Conservation (phyloP, 1,140 invertebrate species). For the Saxidomus purpurata region DNA sequence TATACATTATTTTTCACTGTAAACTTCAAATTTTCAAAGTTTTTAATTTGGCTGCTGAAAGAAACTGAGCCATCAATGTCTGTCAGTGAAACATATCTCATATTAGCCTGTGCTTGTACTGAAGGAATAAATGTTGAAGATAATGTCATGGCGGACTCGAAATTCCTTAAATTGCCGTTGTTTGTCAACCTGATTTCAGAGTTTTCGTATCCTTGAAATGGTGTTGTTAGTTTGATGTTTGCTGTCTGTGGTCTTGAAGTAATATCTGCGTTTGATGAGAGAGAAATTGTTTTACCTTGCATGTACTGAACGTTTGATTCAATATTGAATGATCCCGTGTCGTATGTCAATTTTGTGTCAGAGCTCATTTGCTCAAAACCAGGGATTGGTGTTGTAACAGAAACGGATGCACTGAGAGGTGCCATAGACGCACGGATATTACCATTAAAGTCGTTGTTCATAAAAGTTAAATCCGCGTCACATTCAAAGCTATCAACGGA, state of each 20-base stretch:
- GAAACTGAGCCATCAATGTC: conserved; percentile 23
- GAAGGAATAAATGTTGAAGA: background rate
- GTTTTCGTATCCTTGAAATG: conserved; percentile 32
- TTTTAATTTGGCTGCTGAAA: conserved; percentile 22
- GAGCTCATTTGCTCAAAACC: conserved; percentile 27
- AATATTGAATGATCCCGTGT: background rate
- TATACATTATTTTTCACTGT: background rate
- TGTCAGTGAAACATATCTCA: conserved; percentile 6
- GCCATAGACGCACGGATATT: background rate
- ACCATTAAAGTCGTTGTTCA: conserved; percentile 41
- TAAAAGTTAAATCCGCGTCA: conserved; percentile 20
- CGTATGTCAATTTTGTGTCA: conserved; percentile 6
- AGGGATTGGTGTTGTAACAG: conserved; percentile 9
- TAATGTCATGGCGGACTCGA: background rate
- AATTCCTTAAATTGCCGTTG: conserved; percentile 10
- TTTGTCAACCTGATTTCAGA: background rate
- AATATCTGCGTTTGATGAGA: background rate
- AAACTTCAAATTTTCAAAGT: conserved; percentile 36
- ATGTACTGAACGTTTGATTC: conserved; percentile 34
- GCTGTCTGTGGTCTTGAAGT: background rate
- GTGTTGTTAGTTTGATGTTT: conserved; percentile 20
- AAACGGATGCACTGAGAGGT: background rate
- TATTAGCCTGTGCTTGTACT: background rate
- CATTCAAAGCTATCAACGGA: conserved; percentile 43
- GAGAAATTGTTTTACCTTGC: conserved; percentile 22